Base-by-base conservation (phyloP, 1,140 invertebrate species). In the Cylas formicarius region DNA sequence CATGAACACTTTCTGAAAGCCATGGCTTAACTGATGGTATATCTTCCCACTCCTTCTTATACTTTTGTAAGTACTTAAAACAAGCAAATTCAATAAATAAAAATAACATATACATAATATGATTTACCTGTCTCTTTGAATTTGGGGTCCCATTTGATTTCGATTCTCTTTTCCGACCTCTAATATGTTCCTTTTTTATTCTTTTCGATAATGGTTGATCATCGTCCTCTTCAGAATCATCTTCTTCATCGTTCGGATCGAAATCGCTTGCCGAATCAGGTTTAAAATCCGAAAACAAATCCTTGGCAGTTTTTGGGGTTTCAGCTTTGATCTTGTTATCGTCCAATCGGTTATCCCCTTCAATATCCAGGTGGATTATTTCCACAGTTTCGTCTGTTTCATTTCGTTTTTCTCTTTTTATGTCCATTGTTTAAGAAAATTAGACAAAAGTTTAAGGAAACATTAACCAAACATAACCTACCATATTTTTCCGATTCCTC, bases 1-100 rank as follows among this genome's bases (percentile, higher is more conserved):
- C 60, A 29, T 55, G 50, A 2, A 56, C 43, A 49, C 60, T 61
- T 26, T 58, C 52, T 8, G 57, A 56, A 11, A 61, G 38, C 57
- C 57, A 61, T 0, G 56, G 53, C 43, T 56, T 61, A 7, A 60
- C 52, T 29, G 52, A 35, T 17, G 60, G 60, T 32, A 56, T 58
- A 17, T 45, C 44, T 32, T 61, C 57, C 60, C 60, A 61, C 50
- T 61, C 57, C 34, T 55, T 59, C 44, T 57, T 57, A 37, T 61
- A 61, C 46, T 60, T 61, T 44, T 60, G 58, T 14, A 52, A 36
- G 42, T 60, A 60, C 46, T 49, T 33, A 40, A 50, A 31, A 37
- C 14, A 38, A 44, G 10, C 18, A 31, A 10, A 38, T 18, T 24
- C 31, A 18, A 7, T 38, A 9, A 17, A 37, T 29, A 37, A 20